Evolutionary conservation across 2,113 vertebrate species (phyloP), one percentile per base, ranked within the genome.

Genomic region (Phaetusa simplex): DNA sequence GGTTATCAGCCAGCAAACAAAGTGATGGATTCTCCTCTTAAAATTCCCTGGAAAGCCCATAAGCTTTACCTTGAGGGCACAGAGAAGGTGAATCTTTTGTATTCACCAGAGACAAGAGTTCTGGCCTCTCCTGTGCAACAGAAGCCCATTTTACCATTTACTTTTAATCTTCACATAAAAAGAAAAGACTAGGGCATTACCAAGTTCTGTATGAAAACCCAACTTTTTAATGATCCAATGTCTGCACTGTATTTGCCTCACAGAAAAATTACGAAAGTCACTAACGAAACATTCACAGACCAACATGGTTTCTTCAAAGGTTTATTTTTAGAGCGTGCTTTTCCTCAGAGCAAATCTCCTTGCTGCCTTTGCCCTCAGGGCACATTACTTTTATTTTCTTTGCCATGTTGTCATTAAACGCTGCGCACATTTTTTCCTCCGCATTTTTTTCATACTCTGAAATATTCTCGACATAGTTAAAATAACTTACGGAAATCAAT

Each of bases 251-350:
- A 86, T 79, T 94, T 56, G 79, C 38, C 71, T 86, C 53, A 43
- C 17, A 90, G 50, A 73, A 77, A 66, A 84, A 38, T 40, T 24
- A 45, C 6, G 15, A 79, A 90, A 93, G 30, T 92, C 49, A 29
- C 71, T 93, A 77, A 47, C 1, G 12, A 66, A 87, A 62, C 30
- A 59, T 34, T 86, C 81, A 79, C 64, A 90, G 89, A 53, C n/a
- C n/a, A 40, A 86, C n/a, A 62, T 4, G 29, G 61, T 59, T 93
- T 82, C 71, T 85, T 83, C 77, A 64, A 74, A 93, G 76, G 50
- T 64, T 88, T 95, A 62, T 88, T 95, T 95, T 97, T 71, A 93
- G 92, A 90, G n/a, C 34, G 9, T 43, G 78, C 56, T 56, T 90
- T 90, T 81, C 72, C 87, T 96, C 84, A 59, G 49, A 84, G 58